phyloP scores from a whole-genome alignment of 2,797 vertebrate genomes.

The Ambastaia sidthimunki region DNA sequence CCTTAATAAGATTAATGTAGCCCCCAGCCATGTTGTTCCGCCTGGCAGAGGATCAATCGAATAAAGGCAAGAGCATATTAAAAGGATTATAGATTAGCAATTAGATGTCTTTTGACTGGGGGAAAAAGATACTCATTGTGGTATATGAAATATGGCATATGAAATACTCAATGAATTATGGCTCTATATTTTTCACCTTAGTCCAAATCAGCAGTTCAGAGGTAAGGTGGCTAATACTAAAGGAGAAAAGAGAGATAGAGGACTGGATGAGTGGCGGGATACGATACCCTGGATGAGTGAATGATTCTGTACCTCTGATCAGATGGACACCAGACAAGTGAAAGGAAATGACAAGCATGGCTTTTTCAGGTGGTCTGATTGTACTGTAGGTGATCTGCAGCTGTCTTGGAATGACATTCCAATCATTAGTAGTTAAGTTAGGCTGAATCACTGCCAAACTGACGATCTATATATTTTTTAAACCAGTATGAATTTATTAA shows the following conservation, averaged over 20 bases:
- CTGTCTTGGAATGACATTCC: not conserved
- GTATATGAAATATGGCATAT: slow-evolving; percentile 67
- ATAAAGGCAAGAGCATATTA: slow-evolving; percentile 87
- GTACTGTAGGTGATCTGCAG: slow-evolving; percentile 20
- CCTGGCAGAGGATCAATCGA: slow-evolving; percentile 92
- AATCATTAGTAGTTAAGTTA: slow-evolving; percentile 4
- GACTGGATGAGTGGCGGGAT: not conserved
- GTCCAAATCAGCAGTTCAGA: slow-evolving; percentile 45
- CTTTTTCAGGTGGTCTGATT: slow-evolving; percentile 11
- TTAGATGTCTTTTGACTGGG: slow-evolving; percentile 90
- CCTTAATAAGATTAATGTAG: slow-evolving; percentile 94
- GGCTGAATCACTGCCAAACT: not conserved
- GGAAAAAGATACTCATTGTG: slow-evolving; percentile 80
- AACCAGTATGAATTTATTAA: not conserved
- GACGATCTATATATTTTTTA: not conserved
- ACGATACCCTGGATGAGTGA: not conserved
- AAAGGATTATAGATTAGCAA: slow-evolving; percentile 98
- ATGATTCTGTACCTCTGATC: slow-evolving; percentile 3
- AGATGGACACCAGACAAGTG: not conserved
- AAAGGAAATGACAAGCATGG: not conserved
- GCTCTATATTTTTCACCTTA: slow-evolving; percentile 70
- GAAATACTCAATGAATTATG: slow-evolving; percentile 73
- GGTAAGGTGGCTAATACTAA: slow-evolving; percentile 8
- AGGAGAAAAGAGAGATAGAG: not conserved
- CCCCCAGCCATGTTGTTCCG: slow-evolving; percentile 84